Evolutionary conservation across 1,140 invertebrate species (phyloP).

Genomic region (Nasonia longicornis): DNA sequence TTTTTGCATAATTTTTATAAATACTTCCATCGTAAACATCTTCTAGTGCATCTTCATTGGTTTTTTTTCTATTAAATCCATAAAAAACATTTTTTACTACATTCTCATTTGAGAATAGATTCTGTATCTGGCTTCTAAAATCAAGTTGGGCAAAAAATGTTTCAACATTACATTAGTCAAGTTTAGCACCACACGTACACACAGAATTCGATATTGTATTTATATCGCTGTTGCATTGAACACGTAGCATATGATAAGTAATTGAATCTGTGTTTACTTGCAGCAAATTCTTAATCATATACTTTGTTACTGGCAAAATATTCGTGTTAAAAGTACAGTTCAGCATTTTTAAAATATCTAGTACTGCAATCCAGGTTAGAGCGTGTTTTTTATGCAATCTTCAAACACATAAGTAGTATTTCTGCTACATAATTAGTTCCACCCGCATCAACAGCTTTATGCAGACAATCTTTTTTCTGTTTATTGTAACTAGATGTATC

Average conservation of each 20-base stretch:
- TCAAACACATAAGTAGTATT: neutral
- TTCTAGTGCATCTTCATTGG: conserved; percentile 8
- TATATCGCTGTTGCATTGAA: neutral
- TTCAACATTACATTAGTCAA: neutral
- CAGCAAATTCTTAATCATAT: neutral
- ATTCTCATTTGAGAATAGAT: conserved; percentile 3
- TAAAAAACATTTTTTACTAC: conserved; percentile 11
- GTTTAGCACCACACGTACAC: neutral
- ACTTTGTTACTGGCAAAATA: neutral
- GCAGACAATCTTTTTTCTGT: neutral
- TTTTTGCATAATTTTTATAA: neutral
- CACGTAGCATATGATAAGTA: neutral
- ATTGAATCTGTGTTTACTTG: neutral
- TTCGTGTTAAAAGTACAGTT: neutral
- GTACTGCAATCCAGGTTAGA: neutral
- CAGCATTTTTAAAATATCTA: neutral
- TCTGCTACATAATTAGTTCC: neutral
- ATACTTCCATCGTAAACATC: conserved; percentile 44
- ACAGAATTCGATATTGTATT: neutral
- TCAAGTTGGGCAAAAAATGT: conserved; percentile 21
- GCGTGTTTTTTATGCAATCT: neutral
- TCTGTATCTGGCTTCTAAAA: conserved; percentile 19
- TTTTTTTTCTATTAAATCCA: conserved; percentile 23
- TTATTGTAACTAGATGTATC: too few species aligned
- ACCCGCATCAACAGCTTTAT: neutral